Evolutionary conservation across 2,797 vertebrate species (phyloP).

Genomic region (Brachyrhaphis roseni): DNA sequence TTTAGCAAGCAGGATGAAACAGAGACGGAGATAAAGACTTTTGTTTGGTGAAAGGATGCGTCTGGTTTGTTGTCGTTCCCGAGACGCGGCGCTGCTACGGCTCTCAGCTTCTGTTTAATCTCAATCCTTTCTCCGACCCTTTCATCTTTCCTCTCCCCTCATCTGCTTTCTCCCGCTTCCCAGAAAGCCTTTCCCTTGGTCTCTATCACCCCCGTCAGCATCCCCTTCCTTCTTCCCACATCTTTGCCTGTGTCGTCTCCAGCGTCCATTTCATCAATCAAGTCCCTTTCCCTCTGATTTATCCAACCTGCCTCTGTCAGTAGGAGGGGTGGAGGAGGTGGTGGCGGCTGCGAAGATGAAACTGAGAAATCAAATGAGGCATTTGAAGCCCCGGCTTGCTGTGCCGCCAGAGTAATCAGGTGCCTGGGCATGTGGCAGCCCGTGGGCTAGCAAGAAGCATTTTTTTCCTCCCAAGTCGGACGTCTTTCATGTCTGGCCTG

Average conservation of each 20-base stretch:
- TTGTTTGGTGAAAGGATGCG: slow-evolving; percentile 60
- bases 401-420: slow-evolving; percentile 49
- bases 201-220: slow-evolving; percentile 35
- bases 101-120: slow-evolving; percentile 39
- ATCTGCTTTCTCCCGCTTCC: slow-evolving; percentile 30
- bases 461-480: slow-evolving; percentile 45
- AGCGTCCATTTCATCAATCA: slow-evolving; percentile 50
- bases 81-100: slow-evolving; percentile 22
- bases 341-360: slow-evolving; percentile 37
- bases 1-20: slow-evolving; percentile 50
- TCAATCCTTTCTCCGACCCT: slow-evolving; percentile 39
- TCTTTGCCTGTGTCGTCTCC: slow-evolving; percentile 35
- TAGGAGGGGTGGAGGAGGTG: slow-evolving; percentile 24
- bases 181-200: slow-evolving; percentile 27
- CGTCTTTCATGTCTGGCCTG: slow-evolving; percentile 60
- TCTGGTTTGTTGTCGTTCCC: slow-evolving; percentile 47
- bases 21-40: slow-evolving; percentile 45
- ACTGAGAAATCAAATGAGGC: slow-evolving; percentile 56
- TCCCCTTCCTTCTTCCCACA: slow-evolving; percentile 35
- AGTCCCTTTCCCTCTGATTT: slow-evolving; percentile 22
- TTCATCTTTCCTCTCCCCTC: slow-evolving; percentile 53
- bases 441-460: slow-evolving; percentile 32
- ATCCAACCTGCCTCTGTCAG: slow-evolving; percentile 30
- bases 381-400: slow-evolving; percentile 57
- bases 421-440: slow-evolving; percentile 44